Evolutionary conservation across 37 sponge, comb jelly and placozoan genomes (phyloP).

Genomic region (Ianthella basta): DNA sequence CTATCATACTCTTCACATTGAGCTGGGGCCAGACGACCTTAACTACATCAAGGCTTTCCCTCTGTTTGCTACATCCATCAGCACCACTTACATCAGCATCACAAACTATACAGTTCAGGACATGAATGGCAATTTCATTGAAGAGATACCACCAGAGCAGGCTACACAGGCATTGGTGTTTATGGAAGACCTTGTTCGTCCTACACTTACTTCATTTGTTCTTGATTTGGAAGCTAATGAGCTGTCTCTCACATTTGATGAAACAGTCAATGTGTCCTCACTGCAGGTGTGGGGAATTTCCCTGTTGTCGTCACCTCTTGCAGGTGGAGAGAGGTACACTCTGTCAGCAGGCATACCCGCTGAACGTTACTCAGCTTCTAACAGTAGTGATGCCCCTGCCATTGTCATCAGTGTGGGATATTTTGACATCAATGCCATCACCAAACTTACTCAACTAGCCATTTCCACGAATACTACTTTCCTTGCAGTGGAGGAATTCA

Average conservation of each 20-base stretch:
- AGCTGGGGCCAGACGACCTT: conserved; percentile 60
- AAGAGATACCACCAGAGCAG: conserved; percentile 37
- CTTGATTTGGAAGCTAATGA: conserved; percentile 63
- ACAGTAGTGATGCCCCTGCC: conserved; percentile 49
- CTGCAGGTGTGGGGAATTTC: conserved; percentile 57
- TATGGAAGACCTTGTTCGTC: conserved; percentile 50
- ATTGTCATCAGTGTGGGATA: conserved; percentile 65
- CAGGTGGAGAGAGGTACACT: conserved; percentile 46
- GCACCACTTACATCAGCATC: conserved; percentile 68
- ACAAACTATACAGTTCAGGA: conserved; percentile 49
- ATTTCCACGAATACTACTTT: conserved; percentile 62
- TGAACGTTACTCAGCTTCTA: conserved; percentile 46
- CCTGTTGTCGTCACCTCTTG: conserved; percentile 48
- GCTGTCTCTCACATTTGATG: conserved; percentile 77
- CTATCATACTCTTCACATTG: conserved; percentile 59
- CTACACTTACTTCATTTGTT: conserved; percentile 58
- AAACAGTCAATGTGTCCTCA: conserved; percentile 80
- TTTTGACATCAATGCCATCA: conserved; percentile 80
- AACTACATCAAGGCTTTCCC: conserved; percentile 71
- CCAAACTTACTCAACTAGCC: conserved; percentile 57
- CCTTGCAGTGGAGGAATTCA: conserved; percentile 30
- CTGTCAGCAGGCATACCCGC: conserved; percentile 42
- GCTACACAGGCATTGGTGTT: conserved; percentile 46
- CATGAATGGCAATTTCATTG: conserved; percentile 73
- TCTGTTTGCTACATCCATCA: conserved; percentile 36